These are phyloP conservation scores for Hesperia comma DNA, from an alignment of 2,888 invertebrate species.

Conservation along the genomic window DNA sequence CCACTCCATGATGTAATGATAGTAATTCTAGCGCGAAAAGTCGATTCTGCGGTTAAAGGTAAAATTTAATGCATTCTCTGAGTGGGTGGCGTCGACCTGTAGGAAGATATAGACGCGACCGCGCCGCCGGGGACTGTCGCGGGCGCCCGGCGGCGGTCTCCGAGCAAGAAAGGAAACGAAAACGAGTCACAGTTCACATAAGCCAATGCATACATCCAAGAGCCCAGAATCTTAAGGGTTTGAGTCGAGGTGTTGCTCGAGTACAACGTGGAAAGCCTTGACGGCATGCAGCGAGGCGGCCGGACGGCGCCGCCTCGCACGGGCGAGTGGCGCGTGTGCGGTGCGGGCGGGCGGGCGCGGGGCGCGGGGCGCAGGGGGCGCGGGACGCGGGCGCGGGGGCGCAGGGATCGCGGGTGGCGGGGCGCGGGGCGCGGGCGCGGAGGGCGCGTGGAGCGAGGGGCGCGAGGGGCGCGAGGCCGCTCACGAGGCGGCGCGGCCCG, in stretches of 20 bases:
- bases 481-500: slow-evolving; percentile 48
- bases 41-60: slow-evolving; percentile 27
- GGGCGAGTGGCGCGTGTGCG: slow-evolving; percentile 42
- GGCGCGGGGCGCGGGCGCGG: slow-evolving; percentile 28
- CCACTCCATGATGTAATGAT: slow-evolving; percentile 43
- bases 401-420: slow-evolving; percentile 40
- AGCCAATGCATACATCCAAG: slow-evolving; percentile 84
- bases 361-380: slow-evolving; percentile 40
- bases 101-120: slow-evolving; percentile 79
- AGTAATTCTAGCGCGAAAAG: slow-evolving; percentile 32
- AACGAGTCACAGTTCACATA: slow-evolving; percentile 84
- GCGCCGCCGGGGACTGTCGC: slow-evolving; percentile 69
- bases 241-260: slow-evolving; percentile 79
- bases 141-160: slow-evolving; percentile 68
- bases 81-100: slow-evolving; percentile 30
- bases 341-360: slow-evolving; percentile 45
- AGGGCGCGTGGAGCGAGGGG: slow-evolving; percentile 32
- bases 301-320: slow-evolving; percentile 59
- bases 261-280: slow-evolving; percentile 81
- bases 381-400: slow-evolving; percentile 34
- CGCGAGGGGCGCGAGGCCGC: slow-evolving; percentile 38
- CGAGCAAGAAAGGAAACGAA: slow-evolving; percentile 84
- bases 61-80: slow-evolving; percentile 30
- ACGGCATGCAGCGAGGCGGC: slow-evolving; percentile 79
- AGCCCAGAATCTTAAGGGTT: slow-evolving; percentile 84